Evolutionary conservation across 2,797 vertebrate genomes (phyloP).

Genomic region (Carapus acus): DNA sequence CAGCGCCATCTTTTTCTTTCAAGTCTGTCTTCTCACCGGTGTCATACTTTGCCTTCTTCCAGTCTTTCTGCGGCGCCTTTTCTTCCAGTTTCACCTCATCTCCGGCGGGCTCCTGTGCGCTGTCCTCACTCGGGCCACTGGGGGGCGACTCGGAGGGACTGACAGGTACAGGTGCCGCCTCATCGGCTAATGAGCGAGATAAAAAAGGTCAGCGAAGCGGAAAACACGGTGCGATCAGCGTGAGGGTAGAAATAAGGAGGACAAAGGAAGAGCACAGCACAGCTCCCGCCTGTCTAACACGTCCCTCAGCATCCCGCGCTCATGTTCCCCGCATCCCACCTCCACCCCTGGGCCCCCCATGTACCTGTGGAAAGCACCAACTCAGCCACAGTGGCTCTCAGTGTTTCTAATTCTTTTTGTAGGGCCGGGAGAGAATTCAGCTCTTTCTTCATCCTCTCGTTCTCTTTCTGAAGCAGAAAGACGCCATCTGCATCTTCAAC

Average conservation of each 20-base stretch:
- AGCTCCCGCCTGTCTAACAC: conserved; percentile 9
- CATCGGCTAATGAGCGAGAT: conserved; percentile 38
- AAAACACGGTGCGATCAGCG: background rate
- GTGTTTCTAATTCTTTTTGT: conserved; percentile 75
- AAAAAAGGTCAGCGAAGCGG: conserved; percentile 13
- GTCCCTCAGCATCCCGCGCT: conserved; percentile 9
- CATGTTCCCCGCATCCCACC: conserved; percentile 9
- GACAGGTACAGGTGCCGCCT: conserved; percentile 11
- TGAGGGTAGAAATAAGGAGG: conserved; percentile 6
- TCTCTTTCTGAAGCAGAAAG: conserved; percentile 76
- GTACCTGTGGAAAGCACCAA: conserved; percentile 60
- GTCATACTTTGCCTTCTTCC: conserved; percentile 37
- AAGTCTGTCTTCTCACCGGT: conserved; percentile 28
- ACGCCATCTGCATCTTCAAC: conserved; percentile 72
- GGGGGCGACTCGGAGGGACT: conserved; percentile 42
- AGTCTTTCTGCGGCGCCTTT: conserved; percentile 20
- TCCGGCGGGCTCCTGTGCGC: conserved; percentile 20
- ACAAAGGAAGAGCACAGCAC: background rate
- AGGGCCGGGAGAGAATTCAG: conserved; percentile 68
- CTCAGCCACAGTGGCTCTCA: conserved; percentile 60
- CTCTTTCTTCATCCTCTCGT: conserved; percentile 73
- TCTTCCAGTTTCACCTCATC: conserved; percentile 16
- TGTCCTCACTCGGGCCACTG: conserved; percentile 52
- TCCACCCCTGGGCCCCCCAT: conserved; percentile 29
- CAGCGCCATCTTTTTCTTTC: conserved; percentile 35